Evolutionary conservation across 2,113 vertebrate genomes (phyloP), one percentile per base, ranked within the genome.

Genomic region (Pteruthius melanotis): DNA sequence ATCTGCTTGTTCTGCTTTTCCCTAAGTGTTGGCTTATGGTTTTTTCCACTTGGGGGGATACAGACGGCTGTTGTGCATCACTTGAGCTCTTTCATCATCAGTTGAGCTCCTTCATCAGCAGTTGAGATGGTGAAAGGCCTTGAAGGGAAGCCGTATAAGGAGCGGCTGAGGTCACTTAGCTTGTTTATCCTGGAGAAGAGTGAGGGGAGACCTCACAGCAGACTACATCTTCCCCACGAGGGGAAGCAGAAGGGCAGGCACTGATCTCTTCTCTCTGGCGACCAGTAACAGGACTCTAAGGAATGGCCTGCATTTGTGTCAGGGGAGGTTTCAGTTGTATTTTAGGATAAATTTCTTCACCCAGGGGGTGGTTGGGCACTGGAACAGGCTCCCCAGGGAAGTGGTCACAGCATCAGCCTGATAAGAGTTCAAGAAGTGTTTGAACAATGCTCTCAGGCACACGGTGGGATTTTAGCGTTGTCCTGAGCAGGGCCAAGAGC

Each of bases 11-110:
- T 31, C 30, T 64, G 59, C 22, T 33, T 44, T 50, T 80, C 26
- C 40, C 5, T 6, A 27, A 35, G 27, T 8, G 3, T 31, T 35
- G 35, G 45, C 18, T 91, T 24, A 15, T 1, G 11, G 10, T 12
- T 82, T 86, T 80, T 39, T 18, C 31, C 39, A 1, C 0, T 0
- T 11, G 4, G 6, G 7, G n/a, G 3, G 6, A 39, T 7, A 42
- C 0, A 5, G 27, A 24, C 1, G 7, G 23, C 20, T 37, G 37
- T 30, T 64, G 52, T 11, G 57, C 33, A 10, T 37, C 13, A 26
- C 10, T 3, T 0, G 0, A n/a, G 26, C 30, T 54, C 27, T 10
- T 21, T 52, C 22, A 44, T 37, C 53, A 37, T 11, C 26, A 44
- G 16, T 0, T 52, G 37, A 77, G 37, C 17, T 68, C 17, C 31